A percentile compares a stretch with the other conserved stretches of the same genome.
phyloP scores from a whole-genome alignment of 2,113 vertebrate genomes.

The Oophaga pumilio region DNA sequence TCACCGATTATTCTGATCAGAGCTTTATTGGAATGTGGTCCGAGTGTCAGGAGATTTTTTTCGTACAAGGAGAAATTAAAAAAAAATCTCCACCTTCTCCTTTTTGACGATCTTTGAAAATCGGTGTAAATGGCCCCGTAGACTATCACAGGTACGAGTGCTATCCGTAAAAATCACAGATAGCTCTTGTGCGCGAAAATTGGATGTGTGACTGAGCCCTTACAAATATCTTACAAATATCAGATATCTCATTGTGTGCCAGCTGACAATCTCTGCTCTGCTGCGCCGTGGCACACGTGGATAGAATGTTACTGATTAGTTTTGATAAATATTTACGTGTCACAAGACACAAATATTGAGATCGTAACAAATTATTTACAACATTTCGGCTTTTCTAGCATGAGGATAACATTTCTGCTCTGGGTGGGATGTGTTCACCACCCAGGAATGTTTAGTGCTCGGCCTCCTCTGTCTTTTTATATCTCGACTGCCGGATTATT shows the following conservation, averaged over 20 bases:
- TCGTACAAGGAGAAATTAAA: too few relatives aligned
- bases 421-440: not conserved
- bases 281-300: not conserved
- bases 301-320: not conserved
- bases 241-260: not conserved
- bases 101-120: too few relatives aligned
- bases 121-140: too few relatives aligned
- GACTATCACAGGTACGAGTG: too few relatives aligned
- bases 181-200: too few relatives aligned
- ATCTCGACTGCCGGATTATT: not conserved
- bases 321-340: not conserved
- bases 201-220: too few relatives aligned
- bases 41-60: too few relatives aligned
- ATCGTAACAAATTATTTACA: not conserved
- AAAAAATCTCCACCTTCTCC: too few relatives aligned
- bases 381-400: not conserved
- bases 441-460: slow-evolving; percentile 8
- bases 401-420: not conserved
- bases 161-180: too few relatives aligned
- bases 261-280: not conserved
- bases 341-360: not conserved
- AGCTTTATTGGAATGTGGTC: too few relatives aligned
- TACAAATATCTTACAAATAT: too few relatives aligned
- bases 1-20: too few relatives aligned
- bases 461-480: not conserved